phyloP scores from a whole-genome alignment of 1,140 invertebrate species.

The Lepidurus couesii region DNA sequence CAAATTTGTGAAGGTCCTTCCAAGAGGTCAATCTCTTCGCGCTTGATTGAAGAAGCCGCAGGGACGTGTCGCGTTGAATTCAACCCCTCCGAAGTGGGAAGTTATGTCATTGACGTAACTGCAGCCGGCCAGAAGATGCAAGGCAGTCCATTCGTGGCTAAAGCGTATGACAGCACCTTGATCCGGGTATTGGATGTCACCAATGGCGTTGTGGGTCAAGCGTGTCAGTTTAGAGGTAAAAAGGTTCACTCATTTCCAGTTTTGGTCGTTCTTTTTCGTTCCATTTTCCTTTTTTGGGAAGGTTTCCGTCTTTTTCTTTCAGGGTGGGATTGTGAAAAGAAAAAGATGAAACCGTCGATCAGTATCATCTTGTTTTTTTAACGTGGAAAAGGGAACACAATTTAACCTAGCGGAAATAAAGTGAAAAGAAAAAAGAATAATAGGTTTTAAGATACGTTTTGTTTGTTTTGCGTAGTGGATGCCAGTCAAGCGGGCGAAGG shows the following conservation, averaged over 20 bases:
- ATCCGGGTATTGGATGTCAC: conserved; percentile 84
- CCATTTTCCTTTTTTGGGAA: background rate
- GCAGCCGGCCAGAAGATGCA: conserved; percentile 79
- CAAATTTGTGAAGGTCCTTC: conserved; percentile 53
- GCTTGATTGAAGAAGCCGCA: conserved; percentile 63
- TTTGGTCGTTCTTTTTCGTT: background rate
- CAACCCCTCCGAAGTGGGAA: conserved; percentile 82
- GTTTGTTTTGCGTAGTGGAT: conserved; percentile 65
- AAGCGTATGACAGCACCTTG: conserved; percentile 85
- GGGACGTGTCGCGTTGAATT: conserved; percentile 62
- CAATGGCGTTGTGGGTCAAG: conserved; percentile 80
- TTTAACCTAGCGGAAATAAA: background rate
- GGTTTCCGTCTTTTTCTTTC: too few species aligned
- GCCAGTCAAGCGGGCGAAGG: conserved; percentile 93
- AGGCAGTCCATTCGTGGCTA: conserved; percentile 77
- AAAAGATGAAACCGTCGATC: too few species aligned
- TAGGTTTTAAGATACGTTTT: background rate
- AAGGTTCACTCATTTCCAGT: conserved; percentile 28
- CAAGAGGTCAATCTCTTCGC: conserved; percentile 59
- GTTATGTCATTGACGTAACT: conserved; percentile 78
- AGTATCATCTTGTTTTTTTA: too few species aligned
- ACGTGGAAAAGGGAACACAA: too few species aligned
- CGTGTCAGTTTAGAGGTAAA: conserved; percentile 84
- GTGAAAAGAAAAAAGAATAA: background rate
- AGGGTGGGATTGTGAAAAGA: too few species aligned